These are phyloP conservation scores for Bicyclus anynana DNA, from an alignment of 1,140 invertebrate species.

Conservation along the genomic window DNA sequence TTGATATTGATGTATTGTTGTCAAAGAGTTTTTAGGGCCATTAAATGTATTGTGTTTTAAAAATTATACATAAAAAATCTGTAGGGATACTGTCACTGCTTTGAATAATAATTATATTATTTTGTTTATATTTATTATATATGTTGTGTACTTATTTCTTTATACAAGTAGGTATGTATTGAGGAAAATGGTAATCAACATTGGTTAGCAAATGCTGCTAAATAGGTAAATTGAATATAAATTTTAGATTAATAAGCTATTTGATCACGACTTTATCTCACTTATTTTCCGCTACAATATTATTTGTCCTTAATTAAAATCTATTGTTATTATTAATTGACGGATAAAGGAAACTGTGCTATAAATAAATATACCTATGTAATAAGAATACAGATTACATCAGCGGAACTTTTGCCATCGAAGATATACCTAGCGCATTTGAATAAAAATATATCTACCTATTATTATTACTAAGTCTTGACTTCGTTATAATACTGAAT, in stretches of 20 bases:
- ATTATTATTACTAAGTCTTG: too few species aligned
- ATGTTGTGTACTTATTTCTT: not conserved
- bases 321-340: not conserved
- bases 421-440: too few species aligned
- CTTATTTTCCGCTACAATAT: slow-evolving; percentile 28
- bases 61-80: too few species aligned
- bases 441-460: too few species aligned
- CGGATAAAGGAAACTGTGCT: not conserved
- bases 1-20: slow-evolving; percentile 26
- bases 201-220: not conserved
- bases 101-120: too few species aligned
- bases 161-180: not conserved
- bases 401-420: too few species aligned
- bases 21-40: not conserved
- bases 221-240: not conserved
- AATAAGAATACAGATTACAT: not conserved
- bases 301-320: not conserved
- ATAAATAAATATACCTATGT: not conserved
- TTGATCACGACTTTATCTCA: slow-evolving; percentile 56
- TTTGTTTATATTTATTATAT: too few species aligned
- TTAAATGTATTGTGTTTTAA: not conserved
- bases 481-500: too few species aligned
- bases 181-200: not conserved
- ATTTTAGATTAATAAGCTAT: slow-evolving; percentile 33
- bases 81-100: too few species aligned